Evolutionary conservation across 2,888 invertebrate genomes (phyloP).

Genomic region (Nineta flava): DNA sequence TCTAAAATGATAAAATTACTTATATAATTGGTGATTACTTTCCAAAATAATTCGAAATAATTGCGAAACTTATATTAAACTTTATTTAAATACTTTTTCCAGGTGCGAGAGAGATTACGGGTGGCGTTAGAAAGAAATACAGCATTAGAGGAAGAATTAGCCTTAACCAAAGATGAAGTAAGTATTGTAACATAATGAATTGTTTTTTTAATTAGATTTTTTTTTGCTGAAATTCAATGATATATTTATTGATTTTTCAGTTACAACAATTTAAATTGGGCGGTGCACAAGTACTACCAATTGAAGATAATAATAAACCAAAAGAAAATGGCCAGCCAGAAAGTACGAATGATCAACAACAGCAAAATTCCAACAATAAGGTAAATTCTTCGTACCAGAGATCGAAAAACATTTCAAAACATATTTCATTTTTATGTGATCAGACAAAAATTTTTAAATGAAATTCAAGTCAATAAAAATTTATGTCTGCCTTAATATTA

Average conservation of each 20-base stretch:
- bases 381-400: conserved; percentile 9
- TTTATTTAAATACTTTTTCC: conserved; percentile 18
- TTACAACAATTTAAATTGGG: conserved; percentile 71
- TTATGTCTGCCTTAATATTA: no score
- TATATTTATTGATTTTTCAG: conserved; percentile 25
- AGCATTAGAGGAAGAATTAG: conserved; percentile 89
- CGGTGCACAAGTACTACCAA: conserved; percentile 35
- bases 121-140: conserved; percentile 93
- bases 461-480: no score
- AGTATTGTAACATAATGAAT: conserved; percentile 21
- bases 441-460: no score
- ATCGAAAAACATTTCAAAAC: no score
- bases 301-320: conserved; percentile 40
- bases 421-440: no score
- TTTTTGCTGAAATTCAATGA: background rate
- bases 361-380: conserved; percentile 17
- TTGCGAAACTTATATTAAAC: no score
- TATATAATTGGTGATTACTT: no score
- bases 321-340: conserved; percentile 67
- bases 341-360: conserved; percentile 33
- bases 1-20: no score
- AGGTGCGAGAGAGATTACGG: conserved; percentile 92
- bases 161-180: conserved; percentile 92
- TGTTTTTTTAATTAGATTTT: background rate
- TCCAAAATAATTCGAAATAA: no score